phyloP scores from a whole-genome alignment of 1,140 invertebrate species.

The Macrobrachium nipponense region DNA sequence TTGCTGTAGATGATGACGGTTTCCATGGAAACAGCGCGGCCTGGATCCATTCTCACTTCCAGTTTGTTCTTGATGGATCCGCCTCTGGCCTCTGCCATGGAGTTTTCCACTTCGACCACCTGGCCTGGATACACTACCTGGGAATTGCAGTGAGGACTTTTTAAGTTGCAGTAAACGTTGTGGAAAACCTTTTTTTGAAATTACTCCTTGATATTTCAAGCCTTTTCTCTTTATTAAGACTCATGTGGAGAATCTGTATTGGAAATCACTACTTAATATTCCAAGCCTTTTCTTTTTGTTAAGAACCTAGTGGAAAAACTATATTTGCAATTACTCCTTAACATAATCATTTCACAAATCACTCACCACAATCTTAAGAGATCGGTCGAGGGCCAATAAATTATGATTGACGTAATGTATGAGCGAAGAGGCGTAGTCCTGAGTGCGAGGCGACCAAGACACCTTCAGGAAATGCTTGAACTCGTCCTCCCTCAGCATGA shows the following conservation, averaged over 20 bases:
- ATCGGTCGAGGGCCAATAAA: background rate
- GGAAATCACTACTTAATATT: background rate
- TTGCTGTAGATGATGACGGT: conserved; percentile 41
- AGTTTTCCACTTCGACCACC: conserved; percentile 38
- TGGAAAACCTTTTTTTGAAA: no score
- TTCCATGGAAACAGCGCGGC: conserved; percentile 28
- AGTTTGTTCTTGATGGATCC: conserved; percentile 47
- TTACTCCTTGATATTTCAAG: no score
- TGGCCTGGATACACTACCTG: conserved; percentile 49
- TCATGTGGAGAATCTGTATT: no score
- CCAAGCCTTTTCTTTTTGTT: no score
- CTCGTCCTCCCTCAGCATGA: background rate
- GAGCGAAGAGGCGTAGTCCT: conserved; percentile 11
- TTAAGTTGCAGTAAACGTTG: background rate
- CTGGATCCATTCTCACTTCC: conserved; percentile 18
- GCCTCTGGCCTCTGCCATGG: background rate
- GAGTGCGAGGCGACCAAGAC: conserved; percentile 12
- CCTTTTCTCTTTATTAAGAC: no score
- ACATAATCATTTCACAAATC: background rate
- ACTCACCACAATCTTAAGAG: conserved; percentile 12
- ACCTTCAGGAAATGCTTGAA: conserved; percentile 33
- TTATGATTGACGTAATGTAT: background rate
- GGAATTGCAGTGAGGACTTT: no score
- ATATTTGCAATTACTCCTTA: background rate
- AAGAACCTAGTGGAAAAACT: no score